A percentile compares a stretch with the other conserved stretches of the same genome.
Evolutionary conservation across 2,797 vertebrate species (phyloP).

Genomic region (Harpagifer antarcticus): DNA sequence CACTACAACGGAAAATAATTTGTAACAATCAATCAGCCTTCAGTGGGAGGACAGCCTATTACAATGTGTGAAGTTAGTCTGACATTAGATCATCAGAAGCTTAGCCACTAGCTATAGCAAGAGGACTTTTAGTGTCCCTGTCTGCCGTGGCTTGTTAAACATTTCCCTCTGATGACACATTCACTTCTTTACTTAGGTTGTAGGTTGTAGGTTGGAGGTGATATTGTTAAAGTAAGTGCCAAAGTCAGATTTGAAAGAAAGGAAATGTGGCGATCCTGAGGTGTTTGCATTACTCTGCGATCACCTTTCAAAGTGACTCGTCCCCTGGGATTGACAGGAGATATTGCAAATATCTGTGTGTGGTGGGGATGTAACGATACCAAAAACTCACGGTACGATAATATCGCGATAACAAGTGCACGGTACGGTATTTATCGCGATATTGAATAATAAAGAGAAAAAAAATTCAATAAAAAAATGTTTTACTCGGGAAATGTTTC

Average conservation of each 20-base stretch:
- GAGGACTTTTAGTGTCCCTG: neutral
- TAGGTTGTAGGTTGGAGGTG: neutral
- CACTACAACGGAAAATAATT: neutral
- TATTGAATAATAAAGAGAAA: too few species aligned
- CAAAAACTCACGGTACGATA: too few species aligned
- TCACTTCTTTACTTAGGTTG: neutral
- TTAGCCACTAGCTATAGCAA: neutral
- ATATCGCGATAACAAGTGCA: too few species aligned
- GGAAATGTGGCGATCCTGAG: conserved; percentile 5
- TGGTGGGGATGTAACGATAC: too few species aligned
- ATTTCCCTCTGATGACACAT: neutral
- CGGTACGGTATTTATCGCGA: too few species aligned
- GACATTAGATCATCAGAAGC: conserved; percentile 12
- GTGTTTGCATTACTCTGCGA: conserved; percentile 12
- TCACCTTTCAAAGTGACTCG: conserved; percentile 11
- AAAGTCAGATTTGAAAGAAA: neutral
- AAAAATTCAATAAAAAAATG: too few species aligned
- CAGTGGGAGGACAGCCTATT: neutral
- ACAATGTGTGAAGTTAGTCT: conserved; percentile 3
- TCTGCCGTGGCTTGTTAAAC: neutral
- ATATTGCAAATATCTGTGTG: conserved; percentile 43
- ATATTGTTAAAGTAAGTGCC: neutral
- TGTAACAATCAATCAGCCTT: conserved; percentile 1
- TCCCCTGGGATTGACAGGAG: neutral
- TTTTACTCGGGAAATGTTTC: too few species aligned